These are phyloP conservation scores for Apotomis turbidana DNA, from an alignment of 2,888 invertebrate species.

Conservation along the genomic window DNA sequence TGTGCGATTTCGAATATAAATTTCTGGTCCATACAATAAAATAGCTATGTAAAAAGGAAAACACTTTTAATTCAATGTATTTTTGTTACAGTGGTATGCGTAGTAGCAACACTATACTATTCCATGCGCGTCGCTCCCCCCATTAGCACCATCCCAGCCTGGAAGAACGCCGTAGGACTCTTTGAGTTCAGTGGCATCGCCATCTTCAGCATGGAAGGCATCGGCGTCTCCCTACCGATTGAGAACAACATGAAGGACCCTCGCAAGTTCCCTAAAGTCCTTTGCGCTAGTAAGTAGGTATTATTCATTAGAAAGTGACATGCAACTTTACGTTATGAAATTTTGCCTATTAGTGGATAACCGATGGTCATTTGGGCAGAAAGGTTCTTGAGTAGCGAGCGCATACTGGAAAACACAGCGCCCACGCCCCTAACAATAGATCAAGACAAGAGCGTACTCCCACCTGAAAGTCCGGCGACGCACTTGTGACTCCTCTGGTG, in stretches of 20 bases:
- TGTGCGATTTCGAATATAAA: too few relatives aligned
- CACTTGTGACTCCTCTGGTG: too few relatives aligned
- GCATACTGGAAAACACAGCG: too few relatives aligned
- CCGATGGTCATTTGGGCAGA: too few relatives aligned
- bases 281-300: constrained; percentile 62
- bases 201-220: constrained; percentile 84
- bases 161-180: constrained; percentile 67
- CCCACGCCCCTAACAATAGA: too few relatives aligned
- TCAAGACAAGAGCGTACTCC: accelerated
- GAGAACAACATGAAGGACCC: constrained; percentile 78
- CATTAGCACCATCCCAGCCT: constrained; percentile 61
- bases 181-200: constrained; percentile 84
- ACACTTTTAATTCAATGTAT: not conserved
- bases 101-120: constrained; percentile 71
- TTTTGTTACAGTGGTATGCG: constrained; percentile 67
- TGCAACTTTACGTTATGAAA: not conserved
- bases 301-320: too few relatives aligned
- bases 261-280: constrained; percentile 61
- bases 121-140: constrained; percentile 58
- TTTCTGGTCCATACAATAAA: too few relatives aligned
- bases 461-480: too few relatives aligned
- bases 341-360: too few relatives aligned
- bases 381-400: too few relatives aligned
- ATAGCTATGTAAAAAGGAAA: not conserved
- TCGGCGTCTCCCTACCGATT: constrained; percentile 74